Base-by-base conservation (phyloP, 1,140 invertebrate genomes). In the Acromyrmex charruanus region DNA sequence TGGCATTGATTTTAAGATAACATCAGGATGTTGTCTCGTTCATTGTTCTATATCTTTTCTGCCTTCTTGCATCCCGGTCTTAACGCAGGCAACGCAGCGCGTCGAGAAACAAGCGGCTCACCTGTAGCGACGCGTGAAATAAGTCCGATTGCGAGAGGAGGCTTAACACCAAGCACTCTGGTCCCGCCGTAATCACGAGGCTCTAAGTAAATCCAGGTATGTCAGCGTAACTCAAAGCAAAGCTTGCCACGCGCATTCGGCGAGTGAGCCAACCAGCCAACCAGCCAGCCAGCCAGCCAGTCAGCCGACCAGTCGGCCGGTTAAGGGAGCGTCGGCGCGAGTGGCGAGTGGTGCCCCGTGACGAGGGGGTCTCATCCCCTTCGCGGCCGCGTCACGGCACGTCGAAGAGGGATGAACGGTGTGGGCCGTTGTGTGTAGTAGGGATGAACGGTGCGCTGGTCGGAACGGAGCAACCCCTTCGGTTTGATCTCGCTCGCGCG, bases 181-280 rank as follows among this genome's bases (percentile, higher is more conserved):
- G 55, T 61, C 80, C 39, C 39, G 39, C n/a, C 58, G 72, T 84
- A 84, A 84, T 84, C 80, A 74, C 80, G 68, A n/a, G 44, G 80
- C 69, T 84, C 55, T 84, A 74, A 74, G 80, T 84, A 84, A 84
- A 74, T 84, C 80, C 80, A 74, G 68, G 68, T 84, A n/a, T 84
- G 69, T 84, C 80, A 84, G 80, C 69, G 68, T 84, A 74, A 84
- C 55, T 84, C 69, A 74, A 74, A 74, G 80, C 80, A 72, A 74
- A 74, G 69, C 80, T 84, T 14, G 69, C 80, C 69, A 63, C 69
- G 80, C 80, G 80, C 28, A 51, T n/a, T 18, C 25, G 18, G 31
- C 35, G 35, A 55, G 53, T 7, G 39, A 25, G 58, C 18, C 28
- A 58, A 28, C 6, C 28, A 28, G 18, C 44, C 28, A 39, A 21